Evolutionary conservation across 2,113 vertebrate species (phyloP).

Genomic region (Menidia beryllina): DNA sequence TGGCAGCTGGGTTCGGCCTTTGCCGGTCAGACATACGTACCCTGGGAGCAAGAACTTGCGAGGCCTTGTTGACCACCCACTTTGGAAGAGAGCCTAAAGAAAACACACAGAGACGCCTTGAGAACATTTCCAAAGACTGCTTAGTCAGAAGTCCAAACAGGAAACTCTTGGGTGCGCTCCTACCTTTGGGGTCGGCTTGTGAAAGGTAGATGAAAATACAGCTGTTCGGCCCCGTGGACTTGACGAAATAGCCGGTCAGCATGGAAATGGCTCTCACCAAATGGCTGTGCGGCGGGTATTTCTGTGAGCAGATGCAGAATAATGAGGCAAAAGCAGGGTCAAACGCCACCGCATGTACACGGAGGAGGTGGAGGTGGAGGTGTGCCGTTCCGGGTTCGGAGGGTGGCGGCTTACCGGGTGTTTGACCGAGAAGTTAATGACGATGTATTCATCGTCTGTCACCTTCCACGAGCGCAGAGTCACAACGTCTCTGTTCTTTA

Average conservation of each 20-base stretch:
- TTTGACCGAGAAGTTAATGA: slow-evolving; percentile 86
- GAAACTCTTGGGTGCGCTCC: neutral
- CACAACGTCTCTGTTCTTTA: slow-evolving; percentile 80
- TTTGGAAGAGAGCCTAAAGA: slow-evolving; percentile 84
- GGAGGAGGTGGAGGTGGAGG: neutral
- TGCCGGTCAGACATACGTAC: slow-evolving; percentile 64
- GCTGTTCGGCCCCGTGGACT: slow-evolving; percentile 79
- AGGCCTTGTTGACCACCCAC: slow-evolving; percentile 85
- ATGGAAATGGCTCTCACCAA: slow-evolving; percentile 84
- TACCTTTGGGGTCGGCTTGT: slow-evolving; percentile 87
- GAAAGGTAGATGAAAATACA: slow-evolving; percentile 85
- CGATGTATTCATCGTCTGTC: slow-evolving; percentile 75
- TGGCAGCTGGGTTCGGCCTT: too few relatives aligned
- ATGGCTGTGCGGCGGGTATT: slow-evolving; percentile 77
- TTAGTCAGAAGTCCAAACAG: neutral
- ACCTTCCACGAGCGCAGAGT: slow-evolving; percentile 81
- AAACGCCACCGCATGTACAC: neutral
- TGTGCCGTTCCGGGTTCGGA: neutral
- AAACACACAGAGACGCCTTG: neutral
- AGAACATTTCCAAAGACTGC: neutral
- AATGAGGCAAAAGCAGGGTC: neutral
- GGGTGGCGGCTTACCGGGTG: slow-evolving; percentile 73
- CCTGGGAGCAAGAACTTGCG: slow-evolving; percentile 81
- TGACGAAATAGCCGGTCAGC: slow-evolving; percentile 81
- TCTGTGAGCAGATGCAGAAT: slow-evolving; percentile 54